Base-by-base conservation (phyloP, 2,888 invertebrate species). In the Agrotis ipsilon region DNA sequence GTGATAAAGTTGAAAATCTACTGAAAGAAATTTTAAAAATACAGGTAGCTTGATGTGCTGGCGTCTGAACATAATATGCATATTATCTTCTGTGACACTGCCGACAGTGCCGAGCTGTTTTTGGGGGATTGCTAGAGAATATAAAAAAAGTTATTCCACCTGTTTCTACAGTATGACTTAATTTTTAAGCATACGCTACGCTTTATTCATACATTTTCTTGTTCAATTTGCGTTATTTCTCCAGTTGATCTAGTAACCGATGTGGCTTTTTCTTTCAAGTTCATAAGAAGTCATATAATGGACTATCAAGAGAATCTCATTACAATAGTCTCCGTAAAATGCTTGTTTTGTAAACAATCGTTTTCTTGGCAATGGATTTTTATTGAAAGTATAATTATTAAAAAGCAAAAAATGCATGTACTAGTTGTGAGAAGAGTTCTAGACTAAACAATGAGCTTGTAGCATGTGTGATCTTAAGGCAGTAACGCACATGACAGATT, bases 381-480 rank as follows among this genome's bases (percentile, higher is more conserved):
- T 68, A 72, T 75, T 79, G 65, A 79, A 70, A 79, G 51, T 66
- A 66, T 51, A 55, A n/a, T 14, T 32, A 70, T 68, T 75, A 70
- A 62, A n/a, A 67, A 68, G 52, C 43, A 63, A 68, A 73, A 69
- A 68, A 64, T 57, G 9, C n/a, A 63, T 39, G 57, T 52, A 51
- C 57, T 55, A 71, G 55, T 52, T 68, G 60, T 82, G 72, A 58
- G 73, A 75, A 75, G 49, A 65, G 45, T 80, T 72, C 68, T 62
- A 83, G 79, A 83, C 73, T 70, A 83, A 82, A 82, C 83, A 83
- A 72, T 79, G 66, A 54, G 18, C 60, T 57, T 49, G 27, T 55
- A 59, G 7, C 43, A 66, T 67, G 66, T 48, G 55, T 62, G 68
- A 19, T 54, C 64, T 55, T 24, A 60, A 27, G 68, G 58, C 49